These are phyloP conservation scores for Darevskia nairensis DNA, from an alignment of 2,797 vertebrate genomes.

Conservation along the genomic window DNA sequence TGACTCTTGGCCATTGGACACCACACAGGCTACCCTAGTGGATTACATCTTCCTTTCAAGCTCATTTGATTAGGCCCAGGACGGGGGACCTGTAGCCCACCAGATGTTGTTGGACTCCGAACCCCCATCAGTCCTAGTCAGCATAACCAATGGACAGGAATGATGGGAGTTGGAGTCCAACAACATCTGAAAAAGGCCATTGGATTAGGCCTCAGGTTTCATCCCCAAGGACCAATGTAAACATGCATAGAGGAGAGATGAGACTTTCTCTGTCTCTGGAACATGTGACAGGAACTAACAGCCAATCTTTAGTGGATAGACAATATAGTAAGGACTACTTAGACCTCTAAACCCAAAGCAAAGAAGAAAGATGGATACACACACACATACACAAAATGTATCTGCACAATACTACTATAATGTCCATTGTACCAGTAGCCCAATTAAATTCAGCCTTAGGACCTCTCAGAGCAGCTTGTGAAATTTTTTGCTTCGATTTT, in stretches of 20 bases:
- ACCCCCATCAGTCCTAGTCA: no score
- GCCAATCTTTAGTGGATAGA: background rate
- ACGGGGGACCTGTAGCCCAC: background rate
- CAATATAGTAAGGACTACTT: slow-evolving; percentile 15
- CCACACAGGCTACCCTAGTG: background rate
- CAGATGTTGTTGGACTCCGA: no score
- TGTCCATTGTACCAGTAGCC: background rate
- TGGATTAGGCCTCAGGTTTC: no score
- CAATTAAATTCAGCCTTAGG: slow-evolving; percentile 19
- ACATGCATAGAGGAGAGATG: slow-evolving; percentile 30
- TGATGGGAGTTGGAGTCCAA: no score
- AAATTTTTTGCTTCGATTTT: slow-evolving; percentile 40
- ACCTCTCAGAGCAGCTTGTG: slow-evolving; percentile 25
- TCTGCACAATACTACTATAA: slow-evolving; percentile 16
- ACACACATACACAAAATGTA: rapidly evolving
- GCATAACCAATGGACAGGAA: no score
- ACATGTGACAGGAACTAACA: slow-evolving; percentile 12
- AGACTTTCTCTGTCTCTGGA: slow-evolving; percentile 53
- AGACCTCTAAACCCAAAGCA: slow-evolving; percentile 27
- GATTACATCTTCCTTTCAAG: background rate
- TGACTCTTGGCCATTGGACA: background rate
- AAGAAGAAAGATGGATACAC: slow-evolving; percentile 16
- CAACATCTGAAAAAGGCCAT: no score
- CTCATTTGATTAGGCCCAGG: background rate
- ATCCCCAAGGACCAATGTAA: rapidly evolving